Conservation (phyloP, 2,888 invertebrate species). For the Tinea semifulvella region DNA sequence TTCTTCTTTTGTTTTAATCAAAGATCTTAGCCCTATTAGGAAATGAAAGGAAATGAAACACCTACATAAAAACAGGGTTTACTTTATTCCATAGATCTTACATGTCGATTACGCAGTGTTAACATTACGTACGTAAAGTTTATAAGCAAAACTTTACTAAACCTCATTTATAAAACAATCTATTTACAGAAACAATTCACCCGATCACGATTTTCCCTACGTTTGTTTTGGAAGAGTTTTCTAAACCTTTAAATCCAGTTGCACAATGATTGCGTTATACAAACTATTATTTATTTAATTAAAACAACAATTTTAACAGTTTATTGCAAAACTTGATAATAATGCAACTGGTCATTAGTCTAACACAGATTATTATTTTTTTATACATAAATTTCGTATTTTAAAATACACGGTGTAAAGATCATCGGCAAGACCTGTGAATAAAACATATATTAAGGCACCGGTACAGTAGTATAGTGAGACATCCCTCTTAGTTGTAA, state of each 20-base stretch:
- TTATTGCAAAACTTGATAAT: constrained; percentile 19
- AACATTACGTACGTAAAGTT: constrained; percentile 54
- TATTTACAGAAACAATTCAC: constrained; percentile 57
- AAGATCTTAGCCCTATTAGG: too few species aligned
- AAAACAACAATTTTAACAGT: too few species aligned
- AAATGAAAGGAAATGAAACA: constrained; percentile 5
- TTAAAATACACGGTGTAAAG: constrained; percentile 15
- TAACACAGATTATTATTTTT: constrained; percentile 49
- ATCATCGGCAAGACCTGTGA: constrained; percentile 11
- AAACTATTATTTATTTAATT: too few species aligned
- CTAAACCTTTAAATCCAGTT: too few species aligned
- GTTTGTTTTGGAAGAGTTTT: constrained; percentile 5
- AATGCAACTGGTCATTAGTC: too few species aligned
- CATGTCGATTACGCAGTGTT: constrained; percentile 25
- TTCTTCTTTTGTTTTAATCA: too few species aligned
- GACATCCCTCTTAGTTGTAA: too few species aligned
- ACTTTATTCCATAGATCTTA: constrained; percentile 48
- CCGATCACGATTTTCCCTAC: constrained; percentile 19
- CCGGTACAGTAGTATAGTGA: too few species aligned
- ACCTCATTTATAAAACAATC: constrained; percentile 41
- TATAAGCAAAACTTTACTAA: constrained; percentile 56
- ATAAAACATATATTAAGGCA: too few species aligned
- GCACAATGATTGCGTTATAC: too few species aligned
- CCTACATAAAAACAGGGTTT: constrained; percentile 39
- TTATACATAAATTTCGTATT: constrained; percentile 24